Percentiles rank a stretch among this genome's conserved stretches.
Conservation (phyloP, 2,888 invertebrate genomes). For the Dicyrtoma fusca region DNA sequence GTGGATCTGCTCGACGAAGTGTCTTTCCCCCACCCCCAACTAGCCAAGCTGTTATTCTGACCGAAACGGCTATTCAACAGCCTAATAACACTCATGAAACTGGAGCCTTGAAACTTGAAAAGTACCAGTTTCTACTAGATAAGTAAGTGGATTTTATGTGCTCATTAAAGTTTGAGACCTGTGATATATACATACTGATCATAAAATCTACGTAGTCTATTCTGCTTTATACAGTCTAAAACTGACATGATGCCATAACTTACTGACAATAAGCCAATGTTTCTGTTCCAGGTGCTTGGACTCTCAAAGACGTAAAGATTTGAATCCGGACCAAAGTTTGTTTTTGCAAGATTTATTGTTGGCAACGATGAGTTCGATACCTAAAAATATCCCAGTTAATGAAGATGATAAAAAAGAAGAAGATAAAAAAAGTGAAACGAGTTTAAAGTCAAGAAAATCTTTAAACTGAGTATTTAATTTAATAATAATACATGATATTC, state of each 20-base stretch:
- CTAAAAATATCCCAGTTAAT: conserved; percentile 14
- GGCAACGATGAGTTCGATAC: conserved; percentile 62
- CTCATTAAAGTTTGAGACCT: too few relatives aligned
- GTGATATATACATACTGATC: too few relatives aligned
- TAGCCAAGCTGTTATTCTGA: conserved; percentile 51
- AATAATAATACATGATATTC: conserved; percentile 24
- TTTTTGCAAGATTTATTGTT: conserved; percentile 73
- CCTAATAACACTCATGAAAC: conserved; percentile 55
- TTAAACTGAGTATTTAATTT: conserved; percentile 29
- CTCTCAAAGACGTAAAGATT: conserved; percentile 58
- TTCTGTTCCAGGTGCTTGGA: conserved; percentile 63
- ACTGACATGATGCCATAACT: too few relatives aligned
- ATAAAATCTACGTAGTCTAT: too few relatives aligned
- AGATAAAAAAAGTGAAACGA: conserved; percentile 17
- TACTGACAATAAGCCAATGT: too few relatives aligned
- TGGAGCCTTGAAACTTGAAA: conserved; percentile 59
- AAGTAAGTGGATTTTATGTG: conserved; percentile 59
- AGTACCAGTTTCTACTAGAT: conserved; percentile 62
- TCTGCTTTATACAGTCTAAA: too few relatives aligned
- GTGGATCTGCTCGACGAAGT: conserved; percentile 53
- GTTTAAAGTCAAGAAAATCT: conserved; percentile 23
- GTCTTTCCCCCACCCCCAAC: conserved; percentile 54
- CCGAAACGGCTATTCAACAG: conserved; percentile 53
- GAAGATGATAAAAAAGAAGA: conserved; percentile 16
- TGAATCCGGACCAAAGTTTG: conserved; percentile 67